Percentiles rank a stretch among this genome's conserved stretches.
Conservation (phyloP, 2,888 invertebrate species). For the Drosophila pseudotakahashii region DNA sequence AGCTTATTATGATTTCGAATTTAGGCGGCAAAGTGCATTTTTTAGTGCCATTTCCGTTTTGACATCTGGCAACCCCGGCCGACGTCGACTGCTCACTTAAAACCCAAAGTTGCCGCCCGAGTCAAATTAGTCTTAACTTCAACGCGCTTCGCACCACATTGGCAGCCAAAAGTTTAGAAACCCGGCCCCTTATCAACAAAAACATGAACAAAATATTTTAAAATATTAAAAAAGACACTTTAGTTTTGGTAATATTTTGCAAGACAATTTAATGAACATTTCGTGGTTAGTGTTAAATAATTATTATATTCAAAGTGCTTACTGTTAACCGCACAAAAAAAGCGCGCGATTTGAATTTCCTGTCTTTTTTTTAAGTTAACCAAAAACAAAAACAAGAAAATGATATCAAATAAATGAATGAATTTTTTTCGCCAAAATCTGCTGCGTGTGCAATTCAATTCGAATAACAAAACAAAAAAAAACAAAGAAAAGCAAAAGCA, state of each 20-base stretch:
- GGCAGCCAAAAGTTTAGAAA: neutral
- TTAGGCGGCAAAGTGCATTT: too few species aligned
- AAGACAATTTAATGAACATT: neutral
- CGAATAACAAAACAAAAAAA: conserved; percentile 41
- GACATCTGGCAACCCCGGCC: too few species aligned
- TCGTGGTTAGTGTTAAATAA: neutral
- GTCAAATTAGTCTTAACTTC: too few species aligned
- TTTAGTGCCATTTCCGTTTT: too few species aligned
- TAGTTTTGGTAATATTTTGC: neutral
- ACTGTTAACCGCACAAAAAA: conserved; percentile 62
- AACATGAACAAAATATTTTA: neutral
- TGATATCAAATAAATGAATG: conserved; percentile 37
- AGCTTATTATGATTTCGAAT: too few species aligned
- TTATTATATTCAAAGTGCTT: conserved; percentile 6
- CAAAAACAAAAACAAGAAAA: conserved; percentile 16
- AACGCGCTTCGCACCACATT: too few species aligned
- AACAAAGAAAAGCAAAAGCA: neutral
- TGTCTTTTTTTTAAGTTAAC: conserved; percentile 21
- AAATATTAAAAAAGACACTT: neutral
- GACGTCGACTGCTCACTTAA: too few species aligned
- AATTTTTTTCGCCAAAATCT: conserved; percentile 7
- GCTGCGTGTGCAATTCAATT: conserved; percentile 37
- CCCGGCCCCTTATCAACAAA: neutral
- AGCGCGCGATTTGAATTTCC: conserved; percentile 60
- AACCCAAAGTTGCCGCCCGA: too few species aligned